phyloP scores from a whole-genome alignment of 2,888 invertebrate species.

The Gymnosoma rotundatum region DNA sequence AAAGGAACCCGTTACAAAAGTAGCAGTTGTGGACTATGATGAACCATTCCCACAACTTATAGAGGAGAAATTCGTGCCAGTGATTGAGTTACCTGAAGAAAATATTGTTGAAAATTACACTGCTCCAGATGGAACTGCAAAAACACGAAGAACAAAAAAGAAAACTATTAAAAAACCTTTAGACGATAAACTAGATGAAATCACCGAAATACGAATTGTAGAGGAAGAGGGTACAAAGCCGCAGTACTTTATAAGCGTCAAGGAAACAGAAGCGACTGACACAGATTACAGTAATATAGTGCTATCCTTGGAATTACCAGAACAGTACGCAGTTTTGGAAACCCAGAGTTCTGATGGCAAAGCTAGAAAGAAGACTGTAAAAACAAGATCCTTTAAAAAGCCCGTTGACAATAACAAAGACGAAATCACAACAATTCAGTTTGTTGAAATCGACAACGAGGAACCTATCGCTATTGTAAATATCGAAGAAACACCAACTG shows the following conservation, averaged over 20 bases:
- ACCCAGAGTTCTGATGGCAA: conserved; percentile 78
- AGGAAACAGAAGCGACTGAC: conserved; percentile 74
- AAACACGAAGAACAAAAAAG: conserved; percentile 80
- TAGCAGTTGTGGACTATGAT: conserved; percentile 76
- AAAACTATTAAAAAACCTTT: conserved; percentile 81
- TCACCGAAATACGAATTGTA: conserved; percentile 82
- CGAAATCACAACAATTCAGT: conserved; percentile 81
- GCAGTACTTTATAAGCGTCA: conserved; percentile 74
- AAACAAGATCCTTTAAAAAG: conserved; percentile 80
- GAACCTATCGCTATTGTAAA: conserved; percentile 77
- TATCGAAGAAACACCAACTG: conserved; percentile 76
- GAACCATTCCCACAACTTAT: conserved; percentile 77
- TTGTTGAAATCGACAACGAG: conserved; percentile 79
- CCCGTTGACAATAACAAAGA: conserved; percentile 80
- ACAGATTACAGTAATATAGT: conserved; percentile 39
- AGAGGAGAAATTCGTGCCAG: conserved; percentile 74
- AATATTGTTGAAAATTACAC: conserved; percentile 75
- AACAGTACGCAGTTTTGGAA: conserved; percentile 79
- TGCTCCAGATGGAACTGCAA: conserved; percentile 75
- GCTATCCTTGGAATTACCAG: conserved; percentile 78
- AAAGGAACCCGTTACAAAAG: conserved; percentile 80
- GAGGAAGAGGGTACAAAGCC: conserved; percentile 82
- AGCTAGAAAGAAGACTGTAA: conserved; percentile 78
- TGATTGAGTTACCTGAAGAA: conserved; percentile 79
- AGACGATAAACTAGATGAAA: conserved; percentile 80